A percentile compares a stretch with the other conserved stretches of the same genome.
Evolutionary conservation across 2,888 invertebrate genomes (phyloP).

Genomic region (Cheilosia soror): DNA sequence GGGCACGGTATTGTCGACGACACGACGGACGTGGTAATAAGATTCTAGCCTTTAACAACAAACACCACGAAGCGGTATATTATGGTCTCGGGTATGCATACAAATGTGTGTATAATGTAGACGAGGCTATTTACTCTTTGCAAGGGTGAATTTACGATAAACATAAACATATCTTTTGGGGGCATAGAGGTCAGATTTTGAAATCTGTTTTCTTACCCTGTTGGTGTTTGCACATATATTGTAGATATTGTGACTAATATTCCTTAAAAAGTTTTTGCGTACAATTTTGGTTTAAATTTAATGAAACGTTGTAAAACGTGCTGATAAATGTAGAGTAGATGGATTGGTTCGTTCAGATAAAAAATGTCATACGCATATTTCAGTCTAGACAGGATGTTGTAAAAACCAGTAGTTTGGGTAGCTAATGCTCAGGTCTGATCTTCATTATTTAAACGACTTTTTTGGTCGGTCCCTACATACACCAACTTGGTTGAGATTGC

Average conservation of each 20-base stretch:
- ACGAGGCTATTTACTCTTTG: slow-evolving; percentile 32
- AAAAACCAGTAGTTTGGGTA: no score
- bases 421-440: no score
- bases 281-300: not conserved
- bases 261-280: not conserved
- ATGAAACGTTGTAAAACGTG: not conserved
- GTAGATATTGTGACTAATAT: not conserved
- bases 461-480: no score
- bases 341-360: no score
- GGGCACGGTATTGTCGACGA: not conserved
- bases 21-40: slow-evolving; percentile 18
- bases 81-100: slow-evolving; percentile 23
- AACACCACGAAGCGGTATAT: slow-evolving; percentile 13
- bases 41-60: slow-evolving; percentile 24
- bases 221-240: not conserved
- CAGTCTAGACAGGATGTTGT: no score
- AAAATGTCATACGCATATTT: no score
- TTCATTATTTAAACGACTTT: no score
- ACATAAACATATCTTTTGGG: slow-evolving; percentile 27
- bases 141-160: slow-evolving; percentile 48
- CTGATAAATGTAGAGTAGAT: no score
- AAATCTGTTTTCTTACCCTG: slow-evolving; percentile 17
- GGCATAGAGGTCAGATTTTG: slow-evolving; percentile 50
- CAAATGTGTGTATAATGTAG: slow-evolving; percentile 20
- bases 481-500: no score